Base-by-base conservation (phyloP, 2,888 invertebrate genomes). In the Tiliacea citrago region DNA sequence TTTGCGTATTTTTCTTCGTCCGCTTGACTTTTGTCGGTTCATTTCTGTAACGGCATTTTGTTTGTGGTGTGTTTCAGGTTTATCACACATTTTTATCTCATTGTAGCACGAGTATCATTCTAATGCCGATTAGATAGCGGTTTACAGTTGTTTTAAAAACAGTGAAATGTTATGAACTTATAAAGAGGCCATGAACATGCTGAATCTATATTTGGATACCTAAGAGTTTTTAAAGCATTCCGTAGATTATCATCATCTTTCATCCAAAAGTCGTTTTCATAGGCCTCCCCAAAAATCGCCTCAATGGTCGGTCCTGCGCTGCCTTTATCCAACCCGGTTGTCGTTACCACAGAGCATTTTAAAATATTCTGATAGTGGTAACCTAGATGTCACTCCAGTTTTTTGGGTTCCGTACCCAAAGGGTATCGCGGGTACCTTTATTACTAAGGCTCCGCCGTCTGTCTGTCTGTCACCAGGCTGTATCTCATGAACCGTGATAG, bases 91-190 rank as follows among this genome's bases (percentile, higher is more conserved):
- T 72, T 71, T 81, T 74, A 82, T 81, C 63, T 81, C 16, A 49
- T 39, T 61, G 4, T 53, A 49, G 10, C 65, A 68, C 35, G n/a
- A 60, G 51, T 66, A 57, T 45, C 35, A 39, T 67, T 61, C 51
- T 77, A 77, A 82, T 67, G n/a, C 62, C 57, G 82, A 82, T 85
- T 61, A 82, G 84, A 81, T 84, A 82, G 5, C 13, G 8, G 16
- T 42, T 65, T 49, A 61, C n/a, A n/a, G 53, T 35, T 68, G 42
- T 75, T 75, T 58, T 51, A 29, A 45, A 66, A 82, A 67, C 29
- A 51, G 6, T 49, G 49, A 67, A 70, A 51, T 60, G n/a, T 24
- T 69, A 45, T 47, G 18, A 61, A n/a, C 60, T 67, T 49, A 58
- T 29, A 61, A 49, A 13, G 7, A 35, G 0, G 7, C 24, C 35